Evolutionary conservation across 2,797 vertebrate species (phyloP), one percentile per base, ranked within the genome.

Genomic region (Takifugu ocellatus): DNA sequence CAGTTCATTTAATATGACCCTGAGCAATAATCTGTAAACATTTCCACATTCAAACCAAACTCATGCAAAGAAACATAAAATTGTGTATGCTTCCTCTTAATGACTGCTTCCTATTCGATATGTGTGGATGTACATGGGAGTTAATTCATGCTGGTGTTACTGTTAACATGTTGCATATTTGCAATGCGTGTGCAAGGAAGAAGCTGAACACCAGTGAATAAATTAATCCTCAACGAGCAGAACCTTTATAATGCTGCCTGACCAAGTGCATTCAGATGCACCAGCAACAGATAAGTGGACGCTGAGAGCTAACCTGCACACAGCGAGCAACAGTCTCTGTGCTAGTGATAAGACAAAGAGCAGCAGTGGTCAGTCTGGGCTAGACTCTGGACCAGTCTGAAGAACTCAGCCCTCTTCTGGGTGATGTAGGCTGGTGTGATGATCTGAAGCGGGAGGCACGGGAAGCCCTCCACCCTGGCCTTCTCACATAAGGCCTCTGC

Each of bases 361-460:
- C 70, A 82, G 63, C 79, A 59, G 51, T 66, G 67, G 66, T 90
- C 81, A 65, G 67, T 89, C 74, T 75, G 89, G 61, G 90, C 78
- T 3, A 92, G 78, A 79, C 79, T 90, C 72, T 87, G 84, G 71
- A 99, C 92, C 56, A 96, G 89, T 61, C 90, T 86, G 88, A 92
- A 92, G 95, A 95, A 99, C 44, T 96, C 94, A 0, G 70, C 83
- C 68, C 96, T 92, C 83, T 96, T 97, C 81, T 90, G 88, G 0
- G 95, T 97, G 76, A 99, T 91, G 79, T 95, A 94, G 25, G 90
- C 59, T 0, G 97, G 96, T 2, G 95, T 98, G 68, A 98, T 92
- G 67, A 88, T 89, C 76, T 94, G 92, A 60, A 92, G 74, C 1
- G 91, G 80, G 3, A 93, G 88, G 36, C 88, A 87, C 0, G 91